A percentile compares a stretch with the other conserved stretches of the same genome.
phyloP scores from a whole-genome alignment of 2,888 invertebrate species.

The Yponomeuta sedellus region DNA sequence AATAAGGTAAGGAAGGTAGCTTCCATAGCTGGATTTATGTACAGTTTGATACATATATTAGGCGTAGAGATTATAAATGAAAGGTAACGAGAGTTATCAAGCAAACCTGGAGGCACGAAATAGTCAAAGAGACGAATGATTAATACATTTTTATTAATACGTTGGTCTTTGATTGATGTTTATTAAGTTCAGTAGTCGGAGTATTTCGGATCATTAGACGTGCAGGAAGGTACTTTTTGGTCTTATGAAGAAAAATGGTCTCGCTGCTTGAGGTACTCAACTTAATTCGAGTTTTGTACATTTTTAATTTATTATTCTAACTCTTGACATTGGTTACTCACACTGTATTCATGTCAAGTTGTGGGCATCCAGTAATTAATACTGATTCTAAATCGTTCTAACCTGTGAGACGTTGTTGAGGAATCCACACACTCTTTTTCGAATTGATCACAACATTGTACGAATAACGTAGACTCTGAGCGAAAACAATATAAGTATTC shows the following conservation, averaged over 20 bases:
- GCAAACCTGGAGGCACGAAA: slow-evolving; percentile 46
- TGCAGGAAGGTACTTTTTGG: slow-evolving; percentile 37
- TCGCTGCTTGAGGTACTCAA: slow-evolving; percentile 59
- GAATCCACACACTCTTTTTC: slow-evolving; percentile 56
- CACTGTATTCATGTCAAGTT: slow-evolving; percentile 42
- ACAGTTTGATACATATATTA: background rate
- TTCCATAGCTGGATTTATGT: too few relatives aligned
- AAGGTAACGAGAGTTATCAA: background rate
- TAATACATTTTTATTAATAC: slow-evolving; percentile 68
- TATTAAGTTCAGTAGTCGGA: slow-evolving; percentile 74
- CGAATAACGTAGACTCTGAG: slow-evolving; percentile 58
- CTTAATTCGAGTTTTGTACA: slow-evolving; percentile 64
- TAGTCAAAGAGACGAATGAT: slow-evolving; percentile 55
- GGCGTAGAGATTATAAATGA: background rate
- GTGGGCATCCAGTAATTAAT: slow-evolving; percentile 31
- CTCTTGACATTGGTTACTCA: slow-evolving; percentile 36
- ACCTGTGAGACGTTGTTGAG: slow-evolving; percentile 33
- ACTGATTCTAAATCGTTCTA: slow-evolving; percentile 45
- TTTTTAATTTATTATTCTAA: slow-evolving; percentile 55
- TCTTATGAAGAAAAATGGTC: slow-evolving; percentile 73
- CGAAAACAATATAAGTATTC: slow-evolving; percentile 59
- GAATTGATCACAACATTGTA: slow-evolving; percentile 64
- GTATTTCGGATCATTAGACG: slow-evolving; percentile 70
- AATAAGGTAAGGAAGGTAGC: too few relatives aligned
- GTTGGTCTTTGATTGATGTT: slow-evolving; percentile 71